These are phyloP conservation scores for Metacarcinus magister DNA, from an alignment of 2,888 invertebrate species.

Conservation along the genomic window DNA sequence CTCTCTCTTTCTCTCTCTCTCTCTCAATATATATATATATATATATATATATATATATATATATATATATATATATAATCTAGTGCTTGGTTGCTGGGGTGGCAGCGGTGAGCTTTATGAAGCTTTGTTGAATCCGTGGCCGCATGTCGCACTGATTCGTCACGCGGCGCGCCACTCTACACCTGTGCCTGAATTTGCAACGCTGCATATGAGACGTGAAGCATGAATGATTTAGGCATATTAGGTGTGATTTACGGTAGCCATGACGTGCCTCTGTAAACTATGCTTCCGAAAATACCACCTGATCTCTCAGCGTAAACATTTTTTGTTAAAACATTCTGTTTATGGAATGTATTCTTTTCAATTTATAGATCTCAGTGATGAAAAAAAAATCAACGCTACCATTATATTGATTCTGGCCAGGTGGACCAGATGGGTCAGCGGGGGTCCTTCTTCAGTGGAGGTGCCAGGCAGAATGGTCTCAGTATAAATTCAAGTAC, in stretches of 20 bases:
- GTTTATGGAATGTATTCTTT: not conserved
- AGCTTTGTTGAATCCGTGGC: not conserved
- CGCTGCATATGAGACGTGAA: slow-evolving; percentile 9
- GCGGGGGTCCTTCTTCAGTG: not conserved
- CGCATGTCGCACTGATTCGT: slow-evolving; percentile 36
- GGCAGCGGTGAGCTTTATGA: not conserved
- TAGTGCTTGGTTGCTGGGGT: not conserved
- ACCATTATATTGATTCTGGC: not conserved
- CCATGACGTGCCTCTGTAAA: not conserved
- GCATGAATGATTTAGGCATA: not conserved
- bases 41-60: slow-evolving; percentile 26
- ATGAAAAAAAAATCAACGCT: not conserved
- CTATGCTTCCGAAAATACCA: not conserved
- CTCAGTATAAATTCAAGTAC: not conserved
- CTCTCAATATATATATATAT: slow-evolving; percentile 6
- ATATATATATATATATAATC: not conserved
- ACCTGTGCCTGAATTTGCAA: slow-evolving; percentile 5
- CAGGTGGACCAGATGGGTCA: not conserved
- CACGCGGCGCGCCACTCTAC: slow-evolving; percentile 9
- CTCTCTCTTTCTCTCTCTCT: too few species aligned
- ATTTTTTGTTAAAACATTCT: not conserved
- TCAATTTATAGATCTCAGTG: not conserved
- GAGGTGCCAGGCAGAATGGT: not conserved
- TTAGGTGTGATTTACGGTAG: slow-evolving; percentile 17
- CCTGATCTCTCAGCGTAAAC: not conserved